Percentiles rank a stretch among this genome's conserved stretches.
phyloP scores from a whole-genome alignment of 2,888 invertebrate species.

The Diarsia dahlii region DNA sequence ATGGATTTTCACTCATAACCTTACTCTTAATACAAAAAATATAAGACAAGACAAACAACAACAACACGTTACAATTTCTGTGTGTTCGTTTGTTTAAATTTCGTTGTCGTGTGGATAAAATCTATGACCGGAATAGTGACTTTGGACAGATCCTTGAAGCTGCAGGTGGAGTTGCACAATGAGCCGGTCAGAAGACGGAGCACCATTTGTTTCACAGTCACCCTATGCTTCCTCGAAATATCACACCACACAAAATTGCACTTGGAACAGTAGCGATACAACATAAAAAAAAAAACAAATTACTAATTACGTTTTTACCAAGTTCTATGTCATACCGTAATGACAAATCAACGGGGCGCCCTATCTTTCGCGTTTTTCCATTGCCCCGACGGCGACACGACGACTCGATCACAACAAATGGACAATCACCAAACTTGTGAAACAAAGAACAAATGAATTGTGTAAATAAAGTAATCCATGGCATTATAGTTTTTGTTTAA shows the following conservation, averaged over 20 bases:
- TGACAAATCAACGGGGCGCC: slow-evolving; percentile 31
- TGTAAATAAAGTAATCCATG: slow-evolving; percentile 51
- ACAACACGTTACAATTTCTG: no score
- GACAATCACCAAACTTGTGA: slow-evolving; percentile 57
- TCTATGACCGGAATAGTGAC: neutral
- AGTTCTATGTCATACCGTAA: neutral
- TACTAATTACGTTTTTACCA: neutral
- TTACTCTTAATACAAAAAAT: no score
- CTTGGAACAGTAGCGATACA: neutral
- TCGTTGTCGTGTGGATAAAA: no score
- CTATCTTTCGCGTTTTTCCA: slow-evolving; percentile 17
- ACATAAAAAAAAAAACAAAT: neutral
- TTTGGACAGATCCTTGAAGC: neutral
- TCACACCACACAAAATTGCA: neutral
- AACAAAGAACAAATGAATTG: slow-evolving; percentile 65
- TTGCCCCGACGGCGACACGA: slow-evolving; percentile 1
- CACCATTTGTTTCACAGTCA: neutral
- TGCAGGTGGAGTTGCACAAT: neutral
- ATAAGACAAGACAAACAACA: no score
- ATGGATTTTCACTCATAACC: no score
- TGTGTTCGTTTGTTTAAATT: no score
- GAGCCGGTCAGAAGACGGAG: neutral
- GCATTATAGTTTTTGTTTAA: slow-evolving; percentile 49
- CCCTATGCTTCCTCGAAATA: neutral
- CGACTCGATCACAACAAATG: slow-evolving; percentile 42